Percentiles rank a stretch among this genome's conserved stretches.
These are phyloP conservation scores for Caenorhabditis angaria DNA, from an alignment of 2,888 invertebrate species.

Conservation along the genomic window DNA sequence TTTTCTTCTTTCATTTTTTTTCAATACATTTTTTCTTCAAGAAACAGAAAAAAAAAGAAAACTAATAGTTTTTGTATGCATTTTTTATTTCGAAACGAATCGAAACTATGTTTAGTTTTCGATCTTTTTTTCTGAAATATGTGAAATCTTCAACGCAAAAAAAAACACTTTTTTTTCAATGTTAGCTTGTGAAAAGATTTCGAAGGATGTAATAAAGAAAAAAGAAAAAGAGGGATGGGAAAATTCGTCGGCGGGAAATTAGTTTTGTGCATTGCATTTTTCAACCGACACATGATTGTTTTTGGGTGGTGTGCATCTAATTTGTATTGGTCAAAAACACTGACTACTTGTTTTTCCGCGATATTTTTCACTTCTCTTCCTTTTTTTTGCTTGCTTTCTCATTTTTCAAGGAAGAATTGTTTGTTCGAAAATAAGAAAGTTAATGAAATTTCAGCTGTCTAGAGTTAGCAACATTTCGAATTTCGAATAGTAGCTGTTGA, in stretches of 20 bases:
- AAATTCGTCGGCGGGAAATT: background rate
- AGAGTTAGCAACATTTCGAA: no score
- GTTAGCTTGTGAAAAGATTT: background rate
- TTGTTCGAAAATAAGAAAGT: no score
- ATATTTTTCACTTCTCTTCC: no score
- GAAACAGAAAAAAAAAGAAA: background rate
- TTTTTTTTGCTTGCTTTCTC: no score
- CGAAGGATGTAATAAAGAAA: background rate
- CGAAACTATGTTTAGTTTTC: no score
- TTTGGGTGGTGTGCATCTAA: background rate
- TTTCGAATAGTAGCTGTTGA: no score
- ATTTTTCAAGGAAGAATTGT: no score
- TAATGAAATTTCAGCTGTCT: no score
- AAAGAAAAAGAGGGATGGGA: background rate
- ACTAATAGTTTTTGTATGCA: background rate
- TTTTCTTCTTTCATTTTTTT: no score
- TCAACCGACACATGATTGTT: constrained; percentile 4
- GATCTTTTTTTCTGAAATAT: background rate
- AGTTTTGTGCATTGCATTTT: constrained; percentile 4
- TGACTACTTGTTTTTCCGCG: background rate
- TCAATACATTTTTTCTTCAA: background rate
- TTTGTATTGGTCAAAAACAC: background rate
- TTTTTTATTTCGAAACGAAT: background rate
- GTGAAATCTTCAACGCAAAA: no score
- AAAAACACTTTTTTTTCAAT: no score